Base-by-base conservation (phyloP, 2,888 invertebrate species). In the Pristionchus exspectatus region DNA sequence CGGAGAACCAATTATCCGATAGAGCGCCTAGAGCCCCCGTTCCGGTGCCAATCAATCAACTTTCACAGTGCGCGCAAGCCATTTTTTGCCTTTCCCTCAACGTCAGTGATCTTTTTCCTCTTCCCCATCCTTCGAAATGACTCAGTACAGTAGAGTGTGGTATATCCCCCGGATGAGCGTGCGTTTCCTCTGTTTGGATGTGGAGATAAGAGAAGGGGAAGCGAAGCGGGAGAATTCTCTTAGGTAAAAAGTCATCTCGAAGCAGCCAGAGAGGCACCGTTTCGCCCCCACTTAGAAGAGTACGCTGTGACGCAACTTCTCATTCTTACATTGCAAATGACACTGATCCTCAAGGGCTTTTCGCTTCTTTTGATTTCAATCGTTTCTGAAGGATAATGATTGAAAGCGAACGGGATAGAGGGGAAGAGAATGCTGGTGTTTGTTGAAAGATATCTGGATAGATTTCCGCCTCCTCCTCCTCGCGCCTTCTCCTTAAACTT, bases 381-480 rank as follows among this genome's bases (percentile, higher is more conserved):
- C 27, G n/a, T 24, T 69, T 50, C 50, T 44, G 44, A 14, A 27
- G 69, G 33, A 21, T 77, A 44, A 77, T 44, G 18, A 77, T 21
- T n/a, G 77, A n/a, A 72, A 54, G 18, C 50, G 81, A 54, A 81
- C 50, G 50, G 81, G 50, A 9, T 14, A 16, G 77, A 9, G 9
- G 12, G 38, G 24, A 18, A 50, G 21, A 77, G n/a, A 50, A 81
- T 81, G 50, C 81, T 10, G 27, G 38, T 81, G 81, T 81, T 81
- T 81, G 81, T 81, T 81, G 81, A 81, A 81, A 81, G 81, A 81
- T 81, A 81, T 81, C 81, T 81, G 81, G 81, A 81, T 81, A 81
- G 81, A 81, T 81, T 81, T 81, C 81, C 81, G 50, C 81, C 33
- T 72, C 81, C 81, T 81, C 81, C 33, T 72, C 30, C 44, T 44